phyloP scores from a whole-genome alignment of 2,888 invertebrate genomes.

The Eupithecia tripunctaria region DNA sequence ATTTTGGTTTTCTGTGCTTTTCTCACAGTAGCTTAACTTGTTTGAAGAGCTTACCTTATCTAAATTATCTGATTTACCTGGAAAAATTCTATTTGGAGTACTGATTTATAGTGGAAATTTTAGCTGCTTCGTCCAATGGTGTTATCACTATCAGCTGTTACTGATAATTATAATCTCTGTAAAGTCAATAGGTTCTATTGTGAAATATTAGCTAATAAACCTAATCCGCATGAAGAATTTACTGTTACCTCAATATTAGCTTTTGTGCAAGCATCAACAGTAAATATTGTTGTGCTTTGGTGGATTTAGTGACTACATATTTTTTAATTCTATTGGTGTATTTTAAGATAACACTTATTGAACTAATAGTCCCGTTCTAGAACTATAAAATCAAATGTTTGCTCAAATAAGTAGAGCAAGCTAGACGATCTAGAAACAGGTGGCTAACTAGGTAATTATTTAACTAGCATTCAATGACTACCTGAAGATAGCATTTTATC shows the following conservation, averaged over 20 bases:
- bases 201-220: slow-evolving; percentile 59
- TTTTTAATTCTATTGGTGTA: slow-evolving; percentile 32
- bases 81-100: slow-evolving; percentile 35
- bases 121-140: slow-evolving; percentile 57
- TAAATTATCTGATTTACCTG: slow-evolving; percentile 15
- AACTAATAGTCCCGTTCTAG: slow-evolving; percentile 19
- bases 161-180: slow-evolving; percentile 61
- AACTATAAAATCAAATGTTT: slow-evolving; percentile 20
- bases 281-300: slow-evolving; percentile 37
- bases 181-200: slow-evolving; percentile 59
- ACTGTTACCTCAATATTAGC: slow-evolving; percentile 57
- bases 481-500: background rate
- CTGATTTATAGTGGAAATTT: slow-evolving; percentile 68
- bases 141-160: slow-evolving; percentile 60
- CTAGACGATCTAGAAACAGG: background rate
- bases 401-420: background rate
- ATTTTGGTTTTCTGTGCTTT: background rate
- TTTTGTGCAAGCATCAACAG: slow-evolving; percentile 45
- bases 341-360: slow-evolving; percentile 25
- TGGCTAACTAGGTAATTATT: background rate
- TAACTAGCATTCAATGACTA: background rate
- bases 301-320: slow-evolving; percentile 27
- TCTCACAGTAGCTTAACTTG: slow-evolving; percentile 17
- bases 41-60: slow-evolving; percentile 14
- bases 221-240: slow-evolving; percentile 55